A percentile compares a stretch with the other conserved stretches of the same genome.
Conservation (phyloP, 37 sponge, comb jelly and placozoan genomes). For the Aphrocallistes beatrix region DNA sequence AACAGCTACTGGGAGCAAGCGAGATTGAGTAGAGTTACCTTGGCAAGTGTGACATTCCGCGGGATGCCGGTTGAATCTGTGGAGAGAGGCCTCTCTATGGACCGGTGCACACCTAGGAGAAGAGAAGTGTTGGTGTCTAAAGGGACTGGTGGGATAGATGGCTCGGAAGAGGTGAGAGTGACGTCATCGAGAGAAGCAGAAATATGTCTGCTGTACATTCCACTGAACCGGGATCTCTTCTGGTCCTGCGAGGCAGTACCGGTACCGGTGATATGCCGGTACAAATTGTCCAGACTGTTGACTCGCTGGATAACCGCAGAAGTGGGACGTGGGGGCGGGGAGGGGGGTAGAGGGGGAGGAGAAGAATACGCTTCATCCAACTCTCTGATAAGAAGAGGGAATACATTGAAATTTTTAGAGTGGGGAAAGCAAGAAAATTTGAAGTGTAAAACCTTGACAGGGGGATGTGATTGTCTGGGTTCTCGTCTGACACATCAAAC, state of each 20-base stretch:
- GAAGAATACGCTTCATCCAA: background rate
- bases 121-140: background rate
- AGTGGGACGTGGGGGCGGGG: background rate
- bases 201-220: background rate
- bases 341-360: background rate
- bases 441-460: too few species aligned
- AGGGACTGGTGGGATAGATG: background rate
- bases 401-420: too few species aligned
- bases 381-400: background rate
- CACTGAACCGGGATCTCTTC: background rate
- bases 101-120: background rate
- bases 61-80: conserved; percentile 2
- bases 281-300: background rate
- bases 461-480: too few species aligned
- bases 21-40: background rate
- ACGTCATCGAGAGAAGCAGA: background rate
- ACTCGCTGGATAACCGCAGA: background rate
- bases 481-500: too few species aligned
- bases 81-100: background rate
- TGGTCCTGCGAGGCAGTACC: background rate
- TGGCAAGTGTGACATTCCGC: background rate
- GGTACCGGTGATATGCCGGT: background rate
- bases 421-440: too few species aligned
- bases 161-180: background rate
- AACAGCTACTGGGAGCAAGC: background rate